These are phyloP conservation scores for Drosophila aldrichi DNA, from an alignment of 2,888 invertebrate genomes.

Conservation along the genomic window DNA sequence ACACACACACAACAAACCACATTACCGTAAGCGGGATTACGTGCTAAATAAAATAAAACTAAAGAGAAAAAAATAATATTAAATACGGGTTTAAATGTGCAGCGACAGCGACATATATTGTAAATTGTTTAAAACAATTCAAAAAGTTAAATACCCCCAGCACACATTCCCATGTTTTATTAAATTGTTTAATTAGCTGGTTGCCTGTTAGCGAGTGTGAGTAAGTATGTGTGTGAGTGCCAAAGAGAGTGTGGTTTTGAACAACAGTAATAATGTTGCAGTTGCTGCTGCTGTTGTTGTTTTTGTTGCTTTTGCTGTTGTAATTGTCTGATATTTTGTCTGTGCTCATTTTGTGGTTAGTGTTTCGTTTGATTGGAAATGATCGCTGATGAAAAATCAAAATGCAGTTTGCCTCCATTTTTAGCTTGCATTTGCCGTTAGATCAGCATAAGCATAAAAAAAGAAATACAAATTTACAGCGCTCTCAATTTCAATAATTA, in stretches of 20 bases:
- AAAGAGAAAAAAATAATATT: slow-evolving; percentile 36
- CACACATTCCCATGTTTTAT: slow-evolving; percentile 50
- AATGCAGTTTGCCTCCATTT: slow-evolving; percentile 34
- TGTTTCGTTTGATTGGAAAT: slow-evolving; percentile 36
- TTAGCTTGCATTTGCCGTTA: slow-evolving; percentile 33
- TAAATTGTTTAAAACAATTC: slow-evolving; percentile 54
- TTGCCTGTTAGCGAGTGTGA: slow-evolving; percentile 12
- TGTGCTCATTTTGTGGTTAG: slow-evolving; percentile 44
- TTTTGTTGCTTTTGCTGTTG: slow-evolving; percentile 24
- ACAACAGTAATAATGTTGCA: slow-evolving; percentile 37
- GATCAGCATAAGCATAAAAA: slow-evolving; percentile 1
- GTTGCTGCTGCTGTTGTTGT: slow-evolving; percentile 13
- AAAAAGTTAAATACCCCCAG: slow-evolving; percentile 41
- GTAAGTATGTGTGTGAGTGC: slow-evolving; percentile 4
- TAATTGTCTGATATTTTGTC: slow-evolving; percentile 45
- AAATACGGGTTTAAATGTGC: slow-evolving; percentile 63
- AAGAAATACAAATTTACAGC: neutral
- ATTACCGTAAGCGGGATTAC: slow-evolving; percentile 21
- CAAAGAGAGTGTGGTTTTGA: slow-evolving; percentile 50
- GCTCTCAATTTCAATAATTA: neutral
- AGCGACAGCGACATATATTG: slow-evolving; percentile 53
- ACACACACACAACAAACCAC: slow-evolving; percentile 5
- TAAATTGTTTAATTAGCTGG: slow-evolving; percentile 53
- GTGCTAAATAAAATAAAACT: slow-evolving; percentile 43
- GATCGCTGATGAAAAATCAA: slow-evolving; percentile 17